Base-by-base conservation (phyloP, 2,797 vertebrate species). In the Sciaenops ocellatus region DNA sequence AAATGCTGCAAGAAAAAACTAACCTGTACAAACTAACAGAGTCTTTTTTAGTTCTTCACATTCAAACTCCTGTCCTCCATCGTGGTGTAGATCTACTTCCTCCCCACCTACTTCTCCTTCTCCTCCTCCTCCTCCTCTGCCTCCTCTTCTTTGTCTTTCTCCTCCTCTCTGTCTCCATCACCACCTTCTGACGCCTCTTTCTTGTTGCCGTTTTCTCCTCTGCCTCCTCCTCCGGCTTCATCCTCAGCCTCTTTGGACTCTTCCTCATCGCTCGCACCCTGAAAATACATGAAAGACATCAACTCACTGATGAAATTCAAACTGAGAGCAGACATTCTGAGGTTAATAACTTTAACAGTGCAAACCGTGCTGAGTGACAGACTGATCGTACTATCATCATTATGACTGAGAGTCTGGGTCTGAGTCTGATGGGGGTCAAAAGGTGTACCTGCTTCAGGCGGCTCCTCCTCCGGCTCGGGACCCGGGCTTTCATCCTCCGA, bases 401-500 rank as follows among this genome's bases (percentile, higher is more conserved):
- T 38, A 38, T 38, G 34, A 38, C 9, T 38, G 34, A 9, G 34
- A n/a, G 34, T 34, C 3, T 34, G 34, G 10, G 42, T 13, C 3
- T 42, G 42, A 4, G 50, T 30, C 60, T 41, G 26, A 65, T 4
- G 11, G 17, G 22, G 60, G 52, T 22, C 18, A 11, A 3, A 8
- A 8, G 3, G 11, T 30, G 55, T 84, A 93, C 93, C 92, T 92
- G 86, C 61, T 88, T 87, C 2, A 89, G 57, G 54, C 91, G 91
- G 84, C 28, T 89, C 79, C 90, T 82, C 63, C 90, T 88, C 34
- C 93, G 79, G 65, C n/a, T 89, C 0, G 90, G 85, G 30, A 91
- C 66, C 4, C 93, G 88, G 79, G 93, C 92, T 82, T 95, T 95
- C 90, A 95, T 93, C 86, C 91, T 92, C 16, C 83, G 77, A 41